Evolutionary conservation across 2,888 invertebrate genomes (phyloP).

Genomic region (Pollenia griseotomentosa): DNA sequence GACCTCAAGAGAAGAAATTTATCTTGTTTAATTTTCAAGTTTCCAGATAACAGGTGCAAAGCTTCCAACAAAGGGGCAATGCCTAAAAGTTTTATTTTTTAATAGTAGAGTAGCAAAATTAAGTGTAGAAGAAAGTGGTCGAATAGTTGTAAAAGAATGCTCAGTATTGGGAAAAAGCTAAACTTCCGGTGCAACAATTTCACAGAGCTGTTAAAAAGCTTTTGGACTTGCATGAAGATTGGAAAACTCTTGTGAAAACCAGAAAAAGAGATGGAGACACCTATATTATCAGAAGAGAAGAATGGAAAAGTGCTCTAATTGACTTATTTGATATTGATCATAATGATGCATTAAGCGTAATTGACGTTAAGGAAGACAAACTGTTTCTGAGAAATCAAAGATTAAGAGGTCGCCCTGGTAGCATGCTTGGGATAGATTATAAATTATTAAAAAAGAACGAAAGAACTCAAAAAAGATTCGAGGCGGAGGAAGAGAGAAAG

Average conservation of each 20-base stretch:
- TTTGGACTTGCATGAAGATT: not conserved
- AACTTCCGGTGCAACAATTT: constrained; percentile 13
- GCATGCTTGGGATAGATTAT: no score
- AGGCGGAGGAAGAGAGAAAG: constrained; percentile 2
- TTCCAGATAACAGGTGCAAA: not conserved
- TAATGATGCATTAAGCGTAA: no score
- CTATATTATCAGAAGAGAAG: constrained; percentile 9
- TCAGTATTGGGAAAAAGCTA: constrained; percentile 1
- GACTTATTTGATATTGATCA: no score
- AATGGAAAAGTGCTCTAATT: not conserved
- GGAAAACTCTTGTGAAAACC: not conserved
- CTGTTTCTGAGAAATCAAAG: no score
- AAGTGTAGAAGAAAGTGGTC: constrained; percentile 4
- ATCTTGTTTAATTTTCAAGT: not conserved
- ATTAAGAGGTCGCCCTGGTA: no score
- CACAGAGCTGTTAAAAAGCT: not conserved
- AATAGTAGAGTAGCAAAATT: not conserved
- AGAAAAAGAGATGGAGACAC: not conserved
- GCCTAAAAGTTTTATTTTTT: constrained; percentile 30
- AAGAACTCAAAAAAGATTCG: no score
- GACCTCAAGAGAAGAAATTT: not conserved
- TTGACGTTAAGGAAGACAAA: no score
- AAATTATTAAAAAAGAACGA: no score
- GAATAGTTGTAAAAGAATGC: constrained; percentile 9
- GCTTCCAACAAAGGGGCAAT: not conserved